A percentile compares a stretch with the other conserved stretches of the same genome.
phyloP scores from a whole-genome alignment of 2,113 vertebrate genomes.

The Patagioenas fasciata region DNA sequence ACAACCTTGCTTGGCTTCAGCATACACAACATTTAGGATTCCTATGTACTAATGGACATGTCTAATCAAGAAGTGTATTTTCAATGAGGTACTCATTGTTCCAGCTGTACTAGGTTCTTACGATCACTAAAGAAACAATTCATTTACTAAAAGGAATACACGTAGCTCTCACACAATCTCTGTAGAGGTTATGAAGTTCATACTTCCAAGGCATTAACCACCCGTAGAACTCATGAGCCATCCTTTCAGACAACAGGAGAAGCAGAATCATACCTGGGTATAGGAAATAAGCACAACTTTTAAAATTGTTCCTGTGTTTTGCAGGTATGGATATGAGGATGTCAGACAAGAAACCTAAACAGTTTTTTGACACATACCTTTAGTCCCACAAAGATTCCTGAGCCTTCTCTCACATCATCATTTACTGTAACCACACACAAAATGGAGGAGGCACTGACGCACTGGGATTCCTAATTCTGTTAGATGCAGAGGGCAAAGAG shows the following conservation, averaged over 20 bases:
- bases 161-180: not conserved
- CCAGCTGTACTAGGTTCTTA: not conserved
- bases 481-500: not conserved
- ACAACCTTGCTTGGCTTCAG: not conserved
- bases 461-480: not conserved
- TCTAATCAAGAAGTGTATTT: slow-evolving; percentile 12
- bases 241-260: not conserved
- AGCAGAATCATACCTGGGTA: not conserved
- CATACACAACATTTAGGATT: not conserved
- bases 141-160: not conserved
- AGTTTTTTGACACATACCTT: not conserved
- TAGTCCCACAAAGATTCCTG: not conserved
- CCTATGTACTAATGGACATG: not conserved
- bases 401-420: not conserved
- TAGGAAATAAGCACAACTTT: not conserved
- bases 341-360: not conserved
- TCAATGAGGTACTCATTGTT: not conserved
- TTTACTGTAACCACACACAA: not conserved
- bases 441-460: not conserved
- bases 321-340: not conserved
- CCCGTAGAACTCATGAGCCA: not conserved
- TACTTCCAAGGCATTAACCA: not conserved
- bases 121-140: not conserved
- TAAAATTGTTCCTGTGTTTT: not conserved
- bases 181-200: not conserved